Evolutionary conservation across 2,113 vertebrate species (phyloP), one percentile per base, ranked within the genome.

Genomic region (Euleptes europaea): DNA sequence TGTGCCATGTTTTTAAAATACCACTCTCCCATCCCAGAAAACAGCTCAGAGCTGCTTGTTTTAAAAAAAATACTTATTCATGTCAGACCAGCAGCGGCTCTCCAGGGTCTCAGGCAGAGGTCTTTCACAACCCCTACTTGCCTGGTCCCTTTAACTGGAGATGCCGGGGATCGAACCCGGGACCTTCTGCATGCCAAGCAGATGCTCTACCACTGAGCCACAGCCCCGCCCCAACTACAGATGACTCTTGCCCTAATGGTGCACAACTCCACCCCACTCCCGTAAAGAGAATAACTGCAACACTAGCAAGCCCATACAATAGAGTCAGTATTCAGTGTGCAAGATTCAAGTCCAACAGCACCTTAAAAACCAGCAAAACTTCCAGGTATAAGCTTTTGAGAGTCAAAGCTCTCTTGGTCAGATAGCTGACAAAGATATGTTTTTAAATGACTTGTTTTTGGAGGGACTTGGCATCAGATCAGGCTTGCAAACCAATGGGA

Each of bases 171-270:
- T n/a, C n/a, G n/a, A n/a, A n/a, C n/a, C n/a, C n/a, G n/a, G n/a
- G n/a, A n/a, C n/a, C n/a, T n/a, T n/a, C n/a, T n/a, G n/a, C n/a
- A n/a, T n/a, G n/a, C n/a, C n/a, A n/a, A n/a, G n/a, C n/a, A n/a
- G n/a, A n/a, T n/a, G n/a, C n/a, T n/a, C n/a, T n/a, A n/a, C n/a
- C n/a, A n/a, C n/a, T n/a, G n/a, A n/a, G n/a, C n/a, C n/a, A n/a
- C n/a, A n/a, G n/a, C n/a, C n/a, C n/a, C n/a, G n/a, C n/a, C n/a
- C 10, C 75, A 91, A 85, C 82, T 26, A 2, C 72, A 49, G 76
- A 33, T 82, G 47, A 73, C 42, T 78, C 81, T 79, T 57, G 40
- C 83, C 49, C 83, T 77, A 75, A 23, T 21, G 13, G 88, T 79
- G 76, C 80, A 13, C 69, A 38, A 7, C 51, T 42, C 54, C 0